These are phyloP conservation scores for Oedothorax gibbosus DNA, from an alignment of 1,140 invertebrate species.

Conservation along the genomic window DNA sequence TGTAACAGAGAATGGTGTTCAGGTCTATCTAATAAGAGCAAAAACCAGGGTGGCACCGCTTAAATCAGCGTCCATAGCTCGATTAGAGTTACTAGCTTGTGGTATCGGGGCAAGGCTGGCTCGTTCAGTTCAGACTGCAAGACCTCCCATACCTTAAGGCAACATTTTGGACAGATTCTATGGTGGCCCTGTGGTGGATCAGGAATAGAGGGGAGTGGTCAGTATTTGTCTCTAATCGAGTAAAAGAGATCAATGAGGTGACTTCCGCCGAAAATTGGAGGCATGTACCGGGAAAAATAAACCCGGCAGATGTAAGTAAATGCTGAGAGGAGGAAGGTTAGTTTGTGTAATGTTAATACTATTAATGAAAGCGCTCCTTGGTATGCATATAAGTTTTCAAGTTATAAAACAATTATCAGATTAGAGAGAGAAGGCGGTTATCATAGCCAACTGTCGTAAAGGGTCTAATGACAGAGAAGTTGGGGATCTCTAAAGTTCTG, in stretches of 20 bases:
- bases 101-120: too few species aligned
- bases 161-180: too few species aligned
- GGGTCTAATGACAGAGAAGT: not conserved
- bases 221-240: too few species aligned
- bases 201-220: too few species aligned
- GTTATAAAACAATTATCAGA: too few species aligned
- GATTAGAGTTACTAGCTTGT: conserved; percentile 17
- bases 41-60: conserved; percentile 54
- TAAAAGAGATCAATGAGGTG: conserved; percentile 7
- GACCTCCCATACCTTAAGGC: too few species aligned
- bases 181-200: too few species aligned
- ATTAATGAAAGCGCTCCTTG: not conserved
- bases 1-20: too few species aligned
- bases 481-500: not conserved
- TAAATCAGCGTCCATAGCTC: conserved; percentile 5
- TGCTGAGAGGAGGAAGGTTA: too few species aligned
- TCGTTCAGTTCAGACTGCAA: too few species aligned
- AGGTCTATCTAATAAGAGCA: conserved; percentile 1
- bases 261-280: not conserved
- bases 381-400: not conserved
- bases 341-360: too few species aligned
- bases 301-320: conserved; percentile 12
- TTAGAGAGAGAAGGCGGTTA: too few species aligned
- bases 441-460: not conserved
- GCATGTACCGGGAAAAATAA: conserved; percentile 22